Base-by-base conservation (phyloP, 1,140 invertebrate genomes). In the Berghia stephanieae region DNA sequence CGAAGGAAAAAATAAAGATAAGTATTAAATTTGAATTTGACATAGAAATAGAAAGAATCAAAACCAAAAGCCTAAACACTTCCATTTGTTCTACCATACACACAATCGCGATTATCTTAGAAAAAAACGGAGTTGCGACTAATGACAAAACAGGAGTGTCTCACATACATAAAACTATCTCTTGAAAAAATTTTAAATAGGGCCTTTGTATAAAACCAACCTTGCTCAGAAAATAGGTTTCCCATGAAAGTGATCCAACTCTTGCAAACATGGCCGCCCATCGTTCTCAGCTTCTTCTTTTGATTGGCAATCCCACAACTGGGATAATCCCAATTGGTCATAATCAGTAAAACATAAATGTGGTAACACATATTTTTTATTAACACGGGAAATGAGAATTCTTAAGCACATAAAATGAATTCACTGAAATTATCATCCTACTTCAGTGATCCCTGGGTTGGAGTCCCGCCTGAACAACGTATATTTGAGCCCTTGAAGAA, bases 161-260 rank as follows among this genome's bases (percentile, higher is more conserved):
- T 63, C 27, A 63, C 13, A 63, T 13, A 8, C 27, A 10, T 16
- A 31, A 18, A 18, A 16, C 8, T 21, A 16, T 8, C 27, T 31
- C 27, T 13, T 63, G 10, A 31, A 63, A 18, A 63, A 18, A 31
- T n/a, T n/a, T n/a, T n/a, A n/a, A 8, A 18, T 10, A 27, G 27
- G 10, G 57, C 10, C 13, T 63, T 18, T 10, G 57, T 68, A 16
- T 63, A 8, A 3, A 63, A 31, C 76, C 57, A 80, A 89, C 89
- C 89, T n/a, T 90, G 73, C 90, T 93, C 6, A 98, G 90, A 76
- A 98, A 92, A 84, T 95, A 94, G 36, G 93, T 92, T 89, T 98
- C 98, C 96, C 97, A 98, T 5, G 94, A 92, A n/a, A 99, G 88
- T 0, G 95, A 93, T 0, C 95, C 94, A 70, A 98, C 94, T 75